phyloP scores from a whole-genome alignment of 2,888 invertebrate species.

The Odontothrips loti region DNA sequence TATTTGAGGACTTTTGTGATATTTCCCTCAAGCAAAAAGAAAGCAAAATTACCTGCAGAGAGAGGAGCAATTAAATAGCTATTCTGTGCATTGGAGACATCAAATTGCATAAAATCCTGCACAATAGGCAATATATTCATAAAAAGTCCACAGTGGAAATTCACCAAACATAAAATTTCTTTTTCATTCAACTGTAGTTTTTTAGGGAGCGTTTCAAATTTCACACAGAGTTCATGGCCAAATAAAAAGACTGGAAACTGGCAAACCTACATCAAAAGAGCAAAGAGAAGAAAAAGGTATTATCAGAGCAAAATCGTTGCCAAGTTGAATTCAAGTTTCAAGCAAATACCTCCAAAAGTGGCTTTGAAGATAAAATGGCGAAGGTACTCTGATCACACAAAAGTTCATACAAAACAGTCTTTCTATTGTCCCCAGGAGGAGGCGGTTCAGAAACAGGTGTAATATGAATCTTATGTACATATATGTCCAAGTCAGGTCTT shows the following conservation, averaged over 20 bases:
- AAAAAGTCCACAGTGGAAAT: neutral
- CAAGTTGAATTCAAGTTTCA: neutral
- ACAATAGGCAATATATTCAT: constrained; percentile 3
- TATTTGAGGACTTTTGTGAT: neutral
- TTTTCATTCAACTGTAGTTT: neutral
- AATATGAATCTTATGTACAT: neutral
- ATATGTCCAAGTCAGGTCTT: neutral
- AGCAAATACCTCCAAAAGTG: neutral
- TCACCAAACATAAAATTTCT: neutral
- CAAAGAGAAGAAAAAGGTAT: neutral
- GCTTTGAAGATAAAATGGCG: neutral
- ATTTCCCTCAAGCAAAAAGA: neutral
- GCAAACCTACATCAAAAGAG: neutral
- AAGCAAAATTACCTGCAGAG: neutral
- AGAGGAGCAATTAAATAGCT: neutral
- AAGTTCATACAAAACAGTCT: neutral
- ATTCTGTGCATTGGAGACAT: neutral
- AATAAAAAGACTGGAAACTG: neutral
- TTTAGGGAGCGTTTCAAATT: neutral
- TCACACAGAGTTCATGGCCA: constrained; percentile 2
- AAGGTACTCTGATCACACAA: neutral
- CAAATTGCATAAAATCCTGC: neutral
- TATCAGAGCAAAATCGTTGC: neutral
- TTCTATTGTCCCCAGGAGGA: neutral
- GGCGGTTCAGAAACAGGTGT: neutral